phyloP scores from a whole-genome alignment of 2,113 vertebrate species.

The Synodontis membranacea region DNA sequence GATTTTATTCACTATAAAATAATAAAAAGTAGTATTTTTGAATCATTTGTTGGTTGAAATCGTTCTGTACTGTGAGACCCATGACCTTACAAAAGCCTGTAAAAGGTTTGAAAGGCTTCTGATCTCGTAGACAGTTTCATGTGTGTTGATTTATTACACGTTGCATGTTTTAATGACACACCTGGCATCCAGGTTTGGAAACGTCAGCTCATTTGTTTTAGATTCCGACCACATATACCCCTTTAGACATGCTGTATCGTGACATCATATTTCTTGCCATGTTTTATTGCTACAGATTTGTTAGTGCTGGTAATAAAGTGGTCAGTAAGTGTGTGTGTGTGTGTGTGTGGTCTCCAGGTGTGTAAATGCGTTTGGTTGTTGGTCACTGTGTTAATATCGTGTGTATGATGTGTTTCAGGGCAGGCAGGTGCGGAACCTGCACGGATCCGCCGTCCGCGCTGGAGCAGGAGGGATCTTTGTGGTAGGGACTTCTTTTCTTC shows the following conservation, averaged over 20 bases:
- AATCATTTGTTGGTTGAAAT: neutral
- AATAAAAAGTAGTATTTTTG: neutral
- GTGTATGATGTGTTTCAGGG: conserved; percentile 66
- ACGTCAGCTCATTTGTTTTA: too few relatives aligned
- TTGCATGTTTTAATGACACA: too few relatives aligned
- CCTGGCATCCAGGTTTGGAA: too few relatives aligned
- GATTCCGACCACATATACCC: too few relatives aligned
- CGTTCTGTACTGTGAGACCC: neutral
- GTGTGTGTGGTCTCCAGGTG: neutral
- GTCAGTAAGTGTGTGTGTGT: too few relatives aligned
- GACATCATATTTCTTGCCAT: too few relatives aligned
- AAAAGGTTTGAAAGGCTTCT: neutral
- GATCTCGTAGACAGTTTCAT: neutral
- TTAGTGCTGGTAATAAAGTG: neutral
- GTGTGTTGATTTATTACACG: too few relatives aligned
- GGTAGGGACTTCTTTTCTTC: conserved; percentile 72
- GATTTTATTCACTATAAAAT: neutral
- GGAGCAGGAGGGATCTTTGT: conserved; percentile 89
- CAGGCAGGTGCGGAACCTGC: conserved; percentile 78
- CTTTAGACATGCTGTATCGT: neutral
- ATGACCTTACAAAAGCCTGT: neutral
- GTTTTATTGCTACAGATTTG: too few relatives aligned
- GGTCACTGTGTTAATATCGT: neutral
- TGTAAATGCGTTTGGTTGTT: neutral
- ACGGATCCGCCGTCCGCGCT: conserved; percentile 75